Conservation (phyloP, 1,140 invertebrate genomes). For the Caerostris extrusa region DNA sequence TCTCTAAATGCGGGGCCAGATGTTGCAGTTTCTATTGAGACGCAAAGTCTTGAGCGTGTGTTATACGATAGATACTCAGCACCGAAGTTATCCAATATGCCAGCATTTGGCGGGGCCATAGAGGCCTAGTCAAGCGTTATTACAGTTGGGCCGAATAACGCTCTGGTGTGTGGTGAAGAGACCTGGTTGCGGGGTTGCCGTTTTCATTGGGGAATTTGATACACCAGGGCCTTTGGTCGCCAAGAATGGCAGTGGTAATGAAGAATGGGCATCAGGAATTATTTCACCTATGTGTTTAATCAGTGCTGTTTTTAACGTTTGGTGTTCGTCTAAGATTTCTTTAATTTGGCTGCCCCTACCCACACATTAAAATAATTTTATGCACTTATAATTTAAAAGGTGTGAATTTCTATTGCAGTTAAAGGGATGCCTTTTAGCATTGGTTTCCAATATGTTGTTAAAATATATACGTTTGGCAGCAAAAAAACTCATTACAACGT, state of each 20-base stretch:
- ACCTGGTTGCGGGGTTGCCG: background rate
- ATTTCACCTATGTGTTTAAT: too few species aligned
- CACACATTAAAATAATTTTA: too few species aligned
- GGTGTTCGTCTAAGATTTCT: too few species aligned
- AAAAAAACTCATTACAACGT: too few species aligned
- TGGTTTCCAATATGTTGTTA: too few species aligned
- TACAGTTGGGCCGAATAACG: slow-evolving; percentile 26
- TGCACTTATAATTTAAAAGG: too few species aligned
- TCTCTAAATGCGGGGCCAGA: slow-evolving; percentile 66
- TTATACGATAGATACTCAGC: slow-evolving; percentile 33
- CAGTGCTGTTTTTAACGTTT: too few species aligned
- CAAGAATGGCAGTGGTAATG: background rate
- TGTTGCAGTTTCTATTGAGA: slow-evolving; percentile 47
- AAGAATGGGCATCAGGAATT: too few species aligned
- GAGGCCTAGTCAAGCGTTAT: slow-evolving; percentile 70
- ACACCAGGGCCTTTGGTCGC: background rate
- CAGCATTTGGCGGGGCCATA: slow-evolving; percentile 47
- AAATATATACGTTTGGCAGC: too few species aligned
- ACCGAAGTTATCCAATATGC: slow-evolving; percentile 71
- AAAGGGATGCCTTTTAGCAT: too few species aligned
- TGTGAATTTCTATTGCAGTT: too few species aligned
- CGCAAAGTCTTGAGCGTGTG: slow-evolving; percentile 31
- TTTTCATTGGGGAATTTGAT: background rate
- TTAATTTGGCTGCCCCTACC: too few species aligned
- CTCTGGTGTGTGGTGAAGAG: background rate